phyloP scores from a whole-genome alignment of 2,113 vertebrate species.

The Barnardius zonarius region DNA sequence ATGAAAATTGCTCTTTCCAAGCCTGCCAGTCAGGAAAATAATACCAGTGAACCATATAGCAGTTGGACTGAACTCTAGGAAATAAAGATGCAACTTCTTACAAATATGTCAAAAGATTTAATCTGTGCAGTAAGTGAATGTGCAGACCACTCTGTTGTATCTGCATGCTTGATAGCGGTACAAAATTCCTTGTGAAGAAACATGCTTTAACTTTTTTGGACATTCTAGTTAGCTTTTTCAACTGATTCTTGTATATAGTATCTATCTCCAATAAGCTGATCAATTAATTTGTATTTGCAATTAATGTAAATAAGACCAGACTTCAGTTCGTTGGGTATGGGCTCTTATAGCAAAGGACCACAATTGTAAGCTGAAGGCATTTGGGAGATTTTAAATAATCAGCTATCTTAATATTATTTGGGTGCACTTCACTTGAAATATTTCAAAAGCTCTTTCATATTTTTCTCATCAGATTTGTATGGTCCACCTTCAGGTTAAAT shows the following conservation, averaged over 20 bases:
- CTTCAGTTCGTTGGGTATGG: background rate
- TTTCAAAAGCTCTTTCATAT: background rate
- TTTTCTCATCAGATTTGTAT: background rate
- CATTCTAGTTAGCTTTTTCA: background rate
- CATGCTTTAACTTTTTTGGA: background rate
- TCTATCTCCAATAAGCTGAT: background rate
- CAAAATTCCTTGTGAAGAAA: background rate
- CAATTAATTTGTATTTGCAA: background rate
- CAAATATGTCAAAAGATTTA: background rate
- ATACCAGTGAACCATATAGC: background rate
- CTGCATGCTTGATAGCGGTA: background rate
- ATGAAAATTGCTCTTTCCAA: background rate
- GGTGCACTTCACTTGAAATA: background rate
- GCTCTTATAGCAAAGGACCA: background rate
- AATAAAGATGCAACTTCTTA: background rate
- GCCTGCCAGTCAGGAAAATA: background rate
- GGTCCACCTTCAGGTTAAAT: background rate
- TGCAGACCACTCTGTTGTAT: background rate
- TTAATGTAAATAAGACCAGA: background rate
- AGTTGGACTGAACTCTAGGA: background rate
- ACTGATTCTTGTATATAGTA: background rate
- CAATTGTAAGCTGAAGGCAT: background rate
- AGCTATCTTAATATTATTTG: background rate
- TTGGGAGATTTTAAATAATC: background rate
- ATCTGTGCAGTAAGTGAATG: background rate